Evolutionary conservation across 2,888 invertebrate genomes (phyloP).

Genomic region (Dusona sp.): DNA sequence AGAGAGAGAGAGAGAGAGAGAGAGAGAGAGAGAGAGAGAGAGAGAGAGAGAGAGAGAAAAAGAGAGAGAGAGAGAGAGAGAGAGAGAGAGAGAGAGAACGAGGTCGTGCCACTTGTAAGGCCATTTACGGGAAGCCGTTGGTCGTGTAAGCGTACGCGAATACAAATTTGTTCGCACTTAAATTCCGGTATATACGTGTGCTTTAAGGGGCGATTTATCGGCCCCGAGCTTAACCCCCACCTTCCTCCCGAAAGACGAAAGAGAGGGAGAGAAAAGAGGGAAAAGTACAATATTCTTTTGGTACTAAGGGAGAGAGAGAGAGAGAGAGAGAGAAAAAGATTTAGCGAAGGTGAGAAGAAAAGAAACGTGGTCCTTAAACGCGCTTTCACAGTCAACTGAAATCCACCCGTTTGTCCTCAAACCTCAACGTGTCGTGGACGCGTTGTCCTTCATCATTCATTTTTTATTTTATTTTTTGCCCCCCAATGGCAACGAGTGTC

Average conservation of each 20-base stretch:
- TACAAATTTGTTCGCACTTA: conserved; percentile 84
- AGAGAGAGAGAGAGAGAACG: conserved; percentile 59
- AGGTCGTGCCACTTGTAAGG: conserved; percentile 78
- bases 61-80: conserved; percentile 37
- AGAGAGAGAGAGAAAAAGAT: neutral
- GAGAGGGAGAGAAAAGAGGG: conserved; percentile 1
- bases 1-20: conserved; percentile 48
- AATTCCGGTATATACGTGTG: conserved; percentile 77
- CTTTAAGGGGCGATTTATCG: conserved; percentile 75
- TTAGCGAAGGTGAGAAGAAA: conserved; percentile 23
- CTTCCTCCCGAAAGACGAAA: neutral
- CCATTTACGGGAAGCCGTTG: conserved; percentile 82
- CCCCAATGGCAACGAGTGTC: conserved; percentile 45
- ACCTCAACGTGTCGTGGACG: conserved; percentile 66
- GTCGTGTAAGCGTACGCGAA: conserved; percentile 81
- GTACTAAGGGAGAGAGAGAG: neutral
- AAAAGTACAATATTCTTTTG: neutral
- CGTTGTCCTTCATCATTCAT: conserved; percentile 33
- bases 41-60: conserved; percentile 60
- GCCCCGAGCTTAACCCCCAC: conserved; percentile 20
- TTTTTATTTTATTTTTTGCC: conserved; percentile 11
- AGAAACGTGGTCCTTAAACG: conserved; percentile 51
- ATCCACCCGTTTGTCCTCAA: conserved; percentile 63
- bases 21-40: conserved; percentile 50
- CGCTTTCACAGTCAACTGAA: conserved; percentile 32